Evolutionary conservation across 2,888 invertebrate genomes (phyloP).

Genomic region (Epistrophe grossulariae): DNA sequence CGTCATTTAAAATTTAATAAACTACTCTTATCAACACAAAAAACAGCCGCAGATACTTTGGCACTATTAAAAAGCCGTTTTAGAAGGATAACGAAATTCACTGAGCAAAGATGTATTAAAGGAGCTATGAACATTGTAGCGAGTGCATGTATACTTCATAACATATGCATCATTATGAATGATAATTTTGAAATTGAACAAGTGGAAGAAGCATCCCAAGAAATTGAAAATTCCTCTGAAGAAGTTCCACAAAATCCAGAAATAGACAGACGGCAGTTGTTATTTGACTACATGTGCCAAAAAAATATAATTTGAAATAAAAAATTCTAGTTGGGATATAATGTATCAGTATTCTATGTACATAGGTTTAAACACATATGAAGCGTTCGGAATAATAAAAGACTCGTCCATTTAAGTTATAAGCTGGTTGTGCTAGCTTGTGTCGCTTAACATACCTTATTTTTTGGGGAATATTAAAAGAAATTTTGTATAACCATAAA

Average conservation of each 20-base stretch:
- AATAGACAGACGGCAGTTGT: background rate
- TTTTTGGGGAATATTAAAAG: too few relatives aligned
- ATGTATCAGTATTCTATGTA: too few relatives aligned
- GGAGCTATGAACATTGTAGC: background rate
- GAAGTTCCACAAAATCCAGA: background rate
- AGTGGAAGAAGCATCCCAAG: background rate
- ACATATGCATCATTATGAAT: background rate
- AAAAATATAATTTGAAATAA: background rate
- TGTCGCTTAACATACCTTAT: too few relatives aligned
- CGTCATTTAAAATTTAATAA: background rate
- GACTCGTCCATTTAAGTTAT: too few relatives aligned
- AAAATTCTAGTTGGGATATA: too few relatives aligned
- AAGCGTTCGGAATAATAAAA: too few relatives aligned
- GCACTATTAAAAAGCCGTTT: background rate
- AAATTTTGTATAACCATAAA: too few relatives aligned
- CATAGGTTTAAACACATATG: too few relatives aligned
- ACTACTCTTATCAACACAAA: background rate
- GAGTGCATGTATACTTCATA: conserved; percentile 25
- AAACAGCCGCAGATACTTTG: background rate
- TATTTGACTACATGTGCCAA: conserved; percentile 5
- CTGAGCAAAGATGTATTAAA: background rate
- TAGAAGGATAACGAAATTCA: conserved; percentile 2
- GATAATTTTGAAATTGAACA: background rate
- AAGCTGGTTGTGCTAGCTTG: too few relatives aligned
- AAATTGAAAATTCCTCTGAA: background rate